Evolutionary conservation across 2,797 vertebrate genomes (phyloP), one percentile per base, ranked within the genome.

Genomic region (Molossus alvarezi): DNA sequence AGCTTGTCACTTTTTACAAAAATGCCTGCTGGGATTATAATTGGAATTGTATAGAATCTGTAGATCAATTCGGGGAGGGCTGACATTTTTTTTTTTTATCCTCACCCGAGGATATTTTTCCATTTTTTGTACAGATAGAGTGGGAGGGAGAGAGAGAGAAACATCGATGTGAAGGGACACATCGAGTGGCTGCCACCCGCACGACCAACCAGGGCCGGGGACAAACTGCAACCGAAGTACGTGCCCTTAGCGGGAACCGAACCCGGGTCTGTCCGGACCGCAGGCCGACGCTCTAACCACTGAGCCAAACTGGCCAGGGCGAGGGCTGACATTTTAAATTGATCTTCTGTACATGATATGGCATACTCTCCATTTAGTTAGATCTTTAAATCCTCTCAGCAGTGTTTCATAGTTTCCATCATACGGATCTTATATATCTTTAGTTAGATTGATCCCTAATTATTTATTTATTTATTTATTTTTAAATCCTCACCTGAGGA

Each of bases 371-470:
- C 45, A n/a, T 55, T 87, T 86, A 62, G 27, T 81, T 90, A 41
- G 29, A 20, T 90, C 67, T 90, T 72, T 94, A 91, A 65, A 77
- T 94, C 87, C 45, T 86, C 60, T 81, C 60, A 91, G 14, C 53
- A 82, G 0, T 91, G 33, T 86, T 81, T 76, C 76, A 23, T 76
- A 62, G 62, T 53, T 96, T 82, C 55, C 5, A 51, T 45, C 29
- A 29, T 64, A 51, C 11, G 77, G 23, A 11, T 82, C 8, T 58
- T 90, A 21, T 0, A 72, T 11, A 41, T 84, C 41, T 87, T 90
- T 62, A 67, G 86, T 93, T 93, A 93, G 45, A 82, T 64, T 25
- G 37, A 72, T 82, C 12, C 62, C 45, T 83, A 45, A 76, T 76
- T 90, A 27, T 73, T 75, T 62, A 71, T 80, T 89, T 45, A 6